phyloP scores from a whole-genome alignment of 2,113 vertebrate genomes.

The Bos indicus region DNA sequence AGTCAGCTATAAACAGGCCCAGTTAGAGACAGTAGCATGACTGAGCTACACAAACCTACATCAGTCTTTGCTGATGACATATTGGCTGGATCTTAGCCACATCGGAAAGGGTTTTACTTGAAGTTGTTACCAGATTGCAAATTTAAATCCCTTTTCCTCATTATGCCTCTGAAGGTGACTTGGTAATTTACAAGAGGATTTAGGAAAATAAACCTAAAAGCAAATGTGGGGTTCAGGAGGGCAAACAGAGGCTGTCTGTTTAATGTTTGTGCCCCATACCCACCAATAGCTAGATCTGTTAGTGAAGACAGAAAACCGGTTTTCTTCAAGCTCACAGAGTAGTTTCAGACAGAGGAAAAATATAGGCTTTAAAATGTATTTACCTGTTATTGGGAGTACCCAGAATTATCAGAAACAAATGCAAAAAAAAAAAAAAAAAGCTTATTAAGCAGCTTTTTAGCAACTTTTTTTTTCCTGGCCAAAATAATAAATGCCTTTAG shows the following conservation, averaged over 20 bases:
- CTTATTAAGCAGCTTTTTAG: constrained; percentile 71
- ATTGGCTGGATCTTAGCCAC: neutral
- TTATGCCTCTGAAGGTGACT: constrained; percentile 14
- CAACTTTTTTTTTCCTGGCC: constrained; percentile 50
- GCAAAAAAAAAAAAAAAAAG: constrained; percentile 36
- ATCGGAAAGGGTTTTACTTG: constrained; percentile 37
- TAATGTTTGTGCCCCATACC: neutral
- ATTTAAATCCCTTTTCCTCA: neutral
- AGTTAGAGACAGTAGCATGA: neutral
- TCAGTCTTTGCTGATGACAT: neutral
- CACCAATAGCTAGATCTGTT: constrained; percentile 2
- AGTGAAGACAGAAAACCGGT: neutral
- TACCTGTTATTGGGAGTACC: constrained; percentile 28
- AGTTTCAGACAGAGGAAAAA: neutral
- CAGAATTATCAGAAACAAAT: constrained; percentile 42
- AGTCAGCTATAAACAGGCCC: neutral
- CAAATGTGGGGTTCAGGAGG: neutral
- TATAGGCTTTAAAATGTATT: constrained; percentile 15
- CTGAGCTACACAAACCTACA: neutral
- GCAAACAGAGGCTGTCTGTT: constrained; percentile 32
- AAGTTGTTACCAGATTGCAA: neutral
- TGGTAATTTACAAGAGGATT: constrained; percentile 4
- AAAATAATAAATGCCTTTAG: constrained; percentile 62
- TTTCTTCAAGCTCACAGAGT: constrained; percentile 53
- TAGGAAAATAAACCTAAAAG: constrained; percentile 25